Percentiles rank a stretch among this genome's conserved stretches.
Conservation (phyloP, 2,113 vertebrate species). For the Labeo rohita region DNA sequence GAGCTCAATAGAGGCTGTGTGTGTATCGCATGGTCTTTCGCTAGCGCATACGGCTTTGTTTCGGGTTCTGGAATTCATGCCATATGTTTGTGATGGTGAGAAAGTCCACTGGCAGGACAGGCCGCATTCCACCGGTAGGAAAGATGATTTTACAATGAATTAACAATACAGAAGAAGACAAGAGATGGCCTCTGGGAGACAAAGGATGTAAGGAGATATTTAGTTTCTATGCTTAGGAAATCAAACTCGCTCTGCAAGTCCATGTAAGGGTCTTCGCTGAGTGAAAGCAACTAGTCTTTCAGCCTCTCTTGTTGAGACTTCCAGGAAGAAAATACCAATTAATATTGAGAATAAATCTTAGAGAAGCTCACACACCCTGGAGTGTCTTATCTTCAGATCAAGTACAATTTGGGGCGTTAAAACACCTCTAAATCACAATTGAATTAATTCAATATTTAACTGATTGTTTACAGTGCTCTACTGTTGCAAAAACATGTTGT, state of each 20-base stretch:
- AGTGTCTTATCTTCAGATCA: background rate
- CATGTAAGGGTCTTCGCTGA: background rate
- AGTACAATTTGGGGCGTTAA: background rate
- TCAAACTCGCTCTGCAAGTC: background rate
- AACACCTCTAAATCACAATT: background rate
- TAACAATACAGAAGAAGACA: constrained; percentile 59
- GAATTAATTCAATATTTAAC: background rate
- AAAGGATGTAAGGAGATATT: constrained; percentile 69
- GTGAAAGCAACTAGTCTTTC: background rate
- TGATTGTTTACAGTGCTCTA: background rate
- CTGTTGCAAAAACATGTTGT: background rate
- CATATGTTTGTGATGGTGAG: constrained; percentile 34
- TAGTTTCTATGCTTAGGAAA: constrained; percentile 36
- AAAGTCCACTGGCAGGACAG: constrained; percentile 57
- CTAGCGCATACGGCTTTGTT: constrained; percentile 1
- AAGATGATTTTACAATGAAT: constrained; percentile 56
- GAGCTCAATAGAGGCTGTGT: constrained; percentile 37
- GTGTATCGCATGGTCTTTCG: background rate
- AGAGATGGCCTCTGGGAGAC: constrained; percentile 37
- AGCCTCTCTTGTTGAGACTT: background rate
- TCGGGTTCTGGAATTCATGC: constrained; percentile 44
- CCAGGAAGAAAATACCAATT: background rate
- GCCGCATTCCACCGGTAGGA: constrained; percentile 63
- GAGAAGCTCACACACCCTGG: background rate
- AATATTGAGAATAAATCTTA: background rate